Evolutionary conservation across 2,113 vertebrate species (phyloP).

Genomic region (Herpailurus yagouaroundi): DNA sequence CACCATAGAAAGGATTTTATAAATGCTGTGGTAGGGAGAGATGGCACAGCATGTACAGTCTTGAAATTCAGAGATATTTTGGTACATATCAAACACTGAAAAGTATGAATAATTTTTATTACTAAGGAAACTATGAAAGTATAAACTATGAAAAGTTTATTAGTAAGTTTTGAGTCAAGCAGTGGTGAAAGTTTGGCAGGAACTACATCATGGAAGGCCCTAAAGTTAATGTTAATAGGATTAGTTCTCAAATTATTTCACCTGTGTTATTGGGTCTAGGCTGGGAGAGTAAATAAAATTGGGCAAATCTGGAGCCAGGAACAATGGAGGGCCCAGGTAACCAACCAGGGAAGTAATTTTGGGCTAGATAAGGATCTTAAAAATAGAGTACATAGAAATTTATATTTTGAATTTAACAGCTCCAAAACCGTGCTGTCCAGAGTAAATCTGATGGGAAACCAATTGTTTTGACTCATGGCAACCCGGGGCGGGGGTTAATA

Average conservation of each 20-base stretch:
- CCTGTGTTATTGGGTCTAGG: neutral
- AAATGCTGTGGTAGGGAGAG: neutral
- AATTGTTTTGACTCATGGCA: neutral
- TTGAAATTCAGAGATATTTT: neutral
- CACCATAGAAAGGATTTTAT: neutral
- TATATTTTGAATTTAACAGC: neutral
- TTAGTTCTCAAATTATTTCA: conserved; percentile 41
- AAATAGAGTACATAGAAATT: neutral
- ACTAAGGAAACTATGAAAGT: no score
- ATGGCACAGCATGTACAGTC: neutral
- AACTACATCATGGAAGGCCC: neutral
- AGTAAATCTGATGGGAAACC: neutral
- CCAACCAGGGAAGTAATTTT: neutral
- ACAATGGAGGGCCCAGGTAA: neutral
- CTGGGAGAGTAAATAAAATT: neutral
- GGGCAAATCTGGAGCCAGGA: neutral
- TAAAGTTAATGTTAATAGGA: conserved; percentile 7
- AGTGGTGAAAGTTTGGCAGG: neutral
- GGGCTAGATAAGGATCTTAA: neutral
- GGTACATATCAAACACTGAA: neutral
- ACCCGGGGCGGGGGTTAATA: neutral
- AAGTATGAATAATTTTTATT: conserved; percentile 5
- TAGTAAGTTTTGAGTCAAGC: neutral
- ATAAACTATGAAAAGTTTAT: neutral
- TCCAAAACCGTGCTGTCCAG: neutral